Conservation (phyloP, 2,797 vertebrate species). For the Spinus olivaceus region DNA sequence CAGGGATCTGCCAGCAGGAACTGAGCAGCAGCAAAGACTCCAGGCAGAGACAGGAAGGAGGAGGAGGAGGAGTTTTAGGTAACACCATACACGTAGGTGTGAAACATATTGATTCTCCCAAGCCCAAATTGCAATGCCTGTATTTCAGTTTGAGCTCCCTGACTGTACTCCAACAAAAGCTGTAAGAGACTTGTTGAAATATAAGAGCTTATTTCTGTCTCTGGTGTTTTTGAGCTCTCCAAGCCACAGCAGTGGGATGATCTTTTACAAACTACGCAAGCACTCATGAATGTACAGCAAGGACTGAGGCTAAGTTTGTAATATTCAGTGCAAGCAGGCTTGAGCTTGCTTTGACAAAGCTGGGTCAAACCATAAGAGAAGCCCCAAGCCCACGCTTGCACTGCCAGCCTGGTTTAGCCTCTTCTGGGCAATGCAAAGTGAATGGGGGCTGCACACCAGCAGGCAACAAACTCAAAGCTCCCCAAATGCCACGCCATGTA, state of each 20-base stretch:
- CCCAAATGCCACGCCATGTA: neutral
- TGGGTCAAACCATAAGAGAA: neutral
- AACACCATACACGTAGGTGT: conserved; percentile 9
- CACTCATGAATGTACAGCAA: neutral
- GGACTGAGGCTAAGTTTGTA: neutral
- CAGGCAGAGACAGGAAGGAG: conserved; percentile 53
- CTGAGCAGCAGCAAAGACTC: conserved; percentile 51
- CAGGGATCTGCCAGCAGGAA: conserved; percentile 32
- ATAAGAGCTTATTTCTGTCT: neutral
- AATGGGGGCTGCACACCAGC: neutral
- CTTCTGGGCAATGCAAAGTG: neutral
- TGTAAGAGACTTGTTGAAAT: neutral
- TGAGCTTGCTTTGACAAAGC: neutral
- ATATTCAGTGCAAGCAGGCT: neutral
- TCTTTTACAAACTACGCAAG: neutral
- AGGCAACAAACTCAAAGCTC: neutral
- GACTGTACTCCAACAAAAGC: conserved; percentile 1
- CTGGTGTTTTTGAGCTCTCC: neutral
- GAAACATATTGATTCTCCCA: conserved; percentile 11
- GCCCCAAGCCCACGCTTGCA: accelerated
- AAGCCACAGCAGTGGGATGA: neutral
- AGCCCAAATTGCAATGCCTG: neutral
- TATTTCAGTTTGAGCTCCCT: neutral
- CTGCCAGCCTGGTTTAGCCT: neutral
- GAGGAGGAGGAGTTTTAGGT: conserved; percentile 53